Base-by-base conservation (phyloP, 2,113 vertebrate genomes). In the Platichthys stellatus region DNA sequence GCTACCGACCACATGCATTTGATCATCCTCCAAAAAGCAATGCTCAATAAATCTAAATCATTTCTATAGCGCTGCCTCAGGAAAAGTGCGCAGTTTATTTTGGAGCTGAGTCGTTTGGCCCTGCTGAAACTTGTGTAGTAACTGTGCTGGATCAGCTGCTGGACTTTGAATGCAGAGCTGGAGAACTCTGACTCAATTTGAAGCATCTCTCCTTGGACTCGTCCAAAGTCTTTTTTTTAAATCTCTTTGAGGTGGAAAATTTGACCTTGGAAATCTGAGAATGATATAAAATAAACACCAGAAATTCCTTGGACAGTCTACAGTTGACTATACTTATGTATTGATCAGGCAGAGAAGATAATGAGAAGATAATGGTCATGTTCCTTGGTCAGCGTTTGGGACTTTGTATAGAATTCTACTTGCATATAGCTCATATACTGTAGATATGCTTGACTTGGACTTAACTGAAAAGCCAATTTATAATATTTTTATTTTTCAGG, bases 1-100 rank as follows among this genome's bases (percentile, higher is more conserved):
- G 40, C 94, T 90, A 89, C 94, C 95, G 96, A 96, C 96, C 96
- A 95, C 96, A 96, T 88, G 94, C 93, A 82, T 95, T 77, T 74
- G 74, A 93, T 90, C 94, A 93, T 93, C 92, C 95, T 95, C 95
- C 93, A 91, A 92, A 95, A 93, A 92, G 76, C 80, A 71, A 78
- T 47, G 78, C 80, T 84, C 86, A 86, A 92, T 92, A 87, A 90
- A 87, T 90, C 79, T 87, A 84, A 79, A 73, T 74, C 74, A 70
- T 81, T 89, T 84, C 85, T 75, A 84, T 71, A 81, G 84, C 81
- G 59, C 70, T 57, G 78, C 69, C 86, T 73, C 62, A 53, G 59
- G 72, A 87, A 89, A 89, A 72, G 69, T 69, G 76, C 61, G 70
- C 49, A 75, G 74, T 89, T 84, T 89, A 90, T 92, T 92, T 82